Evolutionary conservation across 2,888 invertebrate species (phyloP).

Genomic region (Lasioglossum figueresi): DNA sequence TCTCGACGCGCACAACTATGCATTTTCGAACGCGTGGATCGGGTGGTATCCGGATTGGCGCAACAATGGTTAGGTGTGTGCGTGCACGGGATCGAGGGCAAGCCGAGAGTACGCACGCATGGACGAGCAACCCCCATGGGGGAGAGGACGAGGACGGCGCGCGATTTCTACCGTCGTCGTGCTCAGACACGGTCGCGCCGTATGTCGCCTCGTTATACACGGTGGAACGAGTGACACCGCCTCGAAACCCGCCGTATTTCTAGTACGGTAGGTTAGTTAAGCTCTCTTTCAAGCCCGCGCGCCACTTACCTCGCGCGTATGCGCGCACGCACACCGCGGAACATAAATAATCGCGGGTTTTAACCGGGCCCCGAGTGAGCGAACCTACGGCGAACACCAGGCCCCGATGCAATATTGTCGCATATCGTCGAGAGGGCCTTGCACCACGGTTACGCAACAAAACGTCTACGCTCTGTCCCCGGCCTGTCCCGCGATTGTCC

Average conservation of each 20-base stretch:
- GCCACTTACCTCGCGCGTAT: constrained; percentile 58
- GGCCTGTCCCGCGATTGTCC: constrained; percentile 35
- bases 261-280: constrained; percentile 79
- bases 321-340: constrained; percentile 57
- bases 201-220: constrained; percentile 74
- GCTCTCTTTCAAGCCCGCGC: constrained; percentile 68
- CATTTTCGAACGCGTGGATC: constrained; percentile 47
- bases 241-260: constrained; percentile 65
- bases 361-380: constrained; percentile 43
- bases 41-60: constrained; percentile 50
- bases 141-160: constrained; percentile 54
- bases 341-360: constrained; percentile 75
- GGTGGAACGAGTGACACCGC: constrained; percentile 70
- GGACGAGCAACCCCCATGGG: constrained; percentile 62
- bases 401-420: constrained; percentile 55
- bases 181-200: constrained; percentile 59
- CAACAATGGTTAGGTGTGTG: constrained; percentile 51
- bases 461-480: constrained; percentile 29
- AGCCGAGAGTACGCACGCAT: constrained; percentile 57
- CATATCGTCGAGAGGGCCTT: constrained; percentile 20
- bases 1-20: constrained; percentile 39
- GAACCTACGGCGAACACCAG: background rate
- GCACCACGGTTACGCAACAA: constrained; percentile 47
- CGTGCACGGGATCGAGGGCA: constrained; percentile 31
- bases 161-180: constrained; percentile 65